Percentiles rank a stretch among this genome's conserved stretches.
Conservation (phyloP, 92 coral and sea anemone genomes). For the Ricordea florida region DNA sequence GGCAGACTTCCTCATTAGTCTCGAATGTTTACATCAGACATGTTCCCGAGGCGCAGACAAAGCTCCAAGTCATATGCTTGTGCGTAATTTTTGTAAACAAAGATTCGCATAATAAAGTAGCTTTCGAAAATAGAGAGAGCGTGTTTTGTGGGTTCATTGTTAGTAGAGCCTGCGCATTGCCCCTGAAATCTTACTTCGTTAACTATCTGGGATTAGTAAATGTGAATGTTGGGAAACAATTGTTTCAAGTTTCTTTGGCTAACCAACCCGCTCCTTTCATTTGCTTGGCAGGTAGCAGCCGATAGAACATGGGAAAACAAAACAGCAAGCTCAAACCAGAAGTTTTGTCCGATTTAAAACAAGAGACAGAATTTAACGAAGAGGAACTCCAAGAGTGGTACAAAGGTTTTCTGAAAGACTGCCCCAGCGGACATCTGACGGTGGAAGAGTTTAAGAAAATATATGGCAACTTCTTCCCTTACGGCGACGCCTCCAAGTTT, state of each 20-base stretch:
- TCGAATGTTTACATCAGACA: no score
- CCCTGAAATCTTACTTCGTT: no score
- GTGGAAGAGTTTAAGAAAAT: constrained; percentile 95
- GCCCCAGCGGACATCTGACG: constrained; percentile 88
- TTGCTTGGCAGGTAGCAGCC: neutral
- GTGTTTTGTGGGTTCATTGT: no score
- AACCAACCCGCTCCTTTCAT: neutral
- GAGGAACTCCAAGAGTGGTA: constrained; percentile 97
- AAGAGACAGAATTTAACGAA: constrained; percentile 86
- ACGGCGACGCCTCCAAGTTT: constrained; percentile 98
- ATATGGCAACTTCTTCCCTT: constrained; percentile 96
- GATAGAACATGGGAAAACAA: constrained; percentile 87
- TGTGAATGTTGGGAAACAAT: no score
- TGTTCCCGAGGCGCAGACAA: no score
- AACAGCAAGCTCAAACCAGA: constrained; percentile 98
- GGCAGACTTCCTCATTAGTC: no score
- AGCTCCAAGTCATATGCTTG: no score
- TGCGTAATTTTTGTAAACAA: no score
- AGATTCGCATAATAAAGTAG: no score
- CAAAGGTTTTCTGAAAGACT: constrained; percentile 93
- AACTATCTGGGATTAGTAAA: no score
- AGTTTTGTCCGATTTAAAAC: constrained; percentile 76
- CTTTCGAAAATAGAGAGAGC: no score
- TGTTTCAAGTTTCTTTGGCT: neutral
- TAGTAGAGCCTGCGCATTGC: no score